Conservation (phyloP, 2,797 vertebrate species). For the Dendrocincla fuliginosa region DNA sequence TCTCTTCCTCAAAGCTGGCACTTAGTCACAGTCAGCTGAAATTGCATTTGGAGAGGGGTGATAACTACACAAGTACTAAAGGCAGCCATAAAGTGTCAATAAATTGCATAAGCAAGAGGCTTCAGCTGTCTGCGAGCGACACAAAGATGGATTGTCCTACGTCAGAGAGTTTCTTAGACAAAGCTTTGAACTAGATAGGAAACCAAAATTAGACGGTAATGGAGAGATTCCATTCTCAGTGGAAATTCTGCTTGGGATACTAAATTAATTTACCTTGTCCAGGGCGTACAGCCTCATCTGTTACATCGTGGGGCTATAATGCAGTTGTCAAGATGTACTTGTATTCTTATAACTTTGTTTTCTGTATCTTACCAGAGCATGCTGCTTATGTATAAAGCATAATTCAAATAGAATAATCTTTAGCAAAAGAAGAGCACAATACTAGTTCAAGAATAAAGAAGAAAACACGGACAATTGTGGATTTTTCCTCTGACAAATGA, state of each 20-base stretch:
- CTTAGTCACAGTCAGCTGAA: slow-evolving; percentile 77
- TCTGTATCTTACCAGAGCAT: slow-evolving; percentile 45
- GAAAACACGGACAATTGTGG: neutral
- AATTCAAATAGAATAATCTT: slow-evolving; percentile 47
- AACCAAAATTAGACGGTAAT: slow-evolving; percentile 76
- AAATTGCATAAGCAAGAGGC: slow-evolving; percentile 76
- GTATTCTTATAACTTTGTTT: slow-evolving; percentile 62
- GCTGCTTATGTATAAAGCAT: slow-evolving; percentile 34
- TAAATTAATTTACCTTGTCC: slow-evolving; percentile 79
- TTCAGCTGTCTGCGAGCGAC: slow-evolving; percentile 73
- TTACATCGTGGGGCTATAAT: slow-evolving; percentile 71
- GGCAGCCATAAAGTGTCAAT: slow-evolving; percentile 78
- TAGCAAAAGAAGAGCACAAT: slow-evolving; percentile 14
- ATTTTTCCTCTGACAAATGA: neutral
- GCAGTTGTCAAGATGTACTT: slow-evolving; percentile 72
- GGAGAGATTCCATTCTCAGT: slow-evolving; percentile 75
- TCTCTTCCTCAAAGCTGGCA: slow-evolving; percentile 61
- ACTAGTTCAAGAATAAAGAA: neutral
- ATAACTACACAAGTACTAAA: slow-evolving; percentile 79
- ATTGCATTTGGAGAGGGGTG: slow-evolving; percentile 78
- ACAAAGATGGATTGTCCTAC: slow-evolving; percentile 78
- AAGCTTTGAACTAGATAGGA: slow-evolving; percentile 78
- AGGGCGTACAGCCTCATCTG: slow-evolving; percentile 69
- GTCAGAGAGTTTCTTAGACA: slow-evolving; percentile 75
- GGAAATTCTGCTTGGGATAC: slow-evolving; percentile 66